A percentile compares a stretch with the other conserved stretches of the same genome.
phyloP scores from a whole-genome alignment of 2,113 vertebrate species.

The Larimichthys crocea region DNA sequence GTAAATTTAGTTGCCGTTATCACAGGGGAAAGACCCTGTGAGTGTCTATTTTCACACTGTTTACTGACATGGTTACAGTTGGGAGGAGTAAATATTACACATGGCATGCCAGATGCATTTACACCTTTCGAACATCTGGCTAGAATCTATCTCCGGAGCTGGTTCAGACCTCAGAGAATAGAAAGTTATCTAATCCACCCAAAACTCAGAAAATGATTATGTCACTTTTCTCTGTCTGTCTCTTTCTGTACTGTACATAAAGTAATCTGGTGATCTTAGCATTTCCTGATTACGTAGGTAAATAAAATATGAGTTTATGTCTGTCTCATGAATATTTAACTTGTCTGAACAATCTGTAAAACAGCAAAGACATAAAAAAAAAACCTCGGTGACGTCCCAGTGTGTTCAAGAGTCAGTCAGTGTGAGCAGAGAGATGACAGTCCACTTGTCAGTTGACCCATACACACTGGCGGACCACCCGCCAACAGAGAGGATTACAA shows the following conservation, averaged over 20 bases:
- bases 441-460: constrained; percentile 38
- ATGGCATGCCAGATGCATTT: not conserved
- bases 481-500: constrained; percentile 31
- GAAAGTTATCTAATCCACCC: not conserved
- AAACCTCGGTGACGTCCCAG: constrained; percentile 9
- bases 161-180: not conserved
- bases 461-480: constrained; percentile 64
- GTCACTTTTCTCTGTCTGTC: not conserved
- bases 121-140: constrained; percentile 13
- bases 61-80: constrained; percentile 4
- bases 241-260: not conserved
- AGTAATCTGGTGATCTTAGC: not conserved
- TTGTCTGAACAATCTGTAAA: not conserved
- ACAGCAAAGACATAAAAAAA: not conserved
- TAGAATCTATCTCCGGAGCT: not conserved
- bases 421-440: constrained; percentile 9
- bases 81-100: not conserved
- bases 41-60: not conserved
- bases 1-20: not conserved
- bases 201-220: not conserved
- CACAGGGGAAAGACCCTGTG: not conserved
- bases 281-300: not conserved
- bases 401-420: not conserved
- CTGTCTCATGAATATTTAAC: constrained; percentile 12
- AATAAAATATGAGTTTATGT: constrained; percentile 32